Evolutionary conservation across 23 tunicate species (phyloP).

Genomic region (Diplosoma virens): DNA sequence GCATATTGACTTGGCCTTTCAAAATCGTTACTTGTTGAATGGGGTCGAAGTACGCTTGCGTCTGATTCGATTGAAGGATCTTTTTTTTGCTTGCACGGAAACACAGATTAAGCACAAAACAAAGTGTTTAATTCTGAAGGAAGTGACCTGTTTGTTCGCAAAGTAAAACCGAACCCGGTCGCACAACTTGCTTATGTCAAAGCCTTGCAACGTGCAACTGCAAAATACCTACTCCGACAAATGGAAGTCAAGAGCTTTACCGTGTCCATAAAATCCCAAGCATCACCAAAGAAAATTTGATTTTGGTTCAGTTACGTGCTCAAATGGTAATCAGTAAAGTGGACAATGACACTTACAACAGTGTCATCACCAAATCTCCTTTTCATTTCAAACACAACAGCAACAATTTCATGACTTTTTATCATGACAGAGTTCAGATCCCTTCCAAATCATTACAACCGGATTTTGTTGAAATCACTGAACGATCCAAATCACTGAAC

Average conservation of each 20-base stretch:
- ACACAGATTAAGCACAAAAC: no score
- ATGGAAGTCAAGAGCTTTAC: no score
- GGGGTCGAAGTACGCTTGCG: conserved; percentile 1
- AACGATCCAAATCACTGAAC: no score
- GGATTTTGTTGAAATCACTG: conserved; percentile 18
- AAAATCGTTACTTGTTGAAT: conserved; percentile 22
- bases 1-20: conserved; percentile 31
- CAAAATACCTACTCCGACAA: conserved; percentile 6
- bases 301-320: conserved; percentile 24
- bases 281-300: conserved; percentile 22
- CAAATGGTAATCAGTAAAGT: conserved; percentile 22
- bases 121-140: neutral
- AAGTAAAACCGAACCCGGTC: neutral
- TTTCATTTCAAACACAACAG: conserved; percentile 32
- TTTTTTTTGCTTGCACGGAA: neutral
- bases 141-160: conserved; percentile 1
- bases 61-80: neutral
- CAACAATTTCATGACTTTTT: conserved; percentile 8
- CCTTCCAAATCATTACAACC: conserved; percentile 14
- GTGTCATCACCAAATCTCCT: conserved; percentile 13
- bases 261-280: no score
- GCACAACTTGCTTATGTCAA: conserved; percentile 8
- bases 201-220: conserved; percentile 2
- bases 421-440: conserved; percentile 3
- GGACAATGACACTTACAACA: conserved; percentile 17